A percentile compares a stretch with the other conserved stretches of the same genome.
These are phyloP conservation scores for Erpornis zantholeuca DNA, from an alignment of 2,113 vertebrate genomes.

Conservation along the genomic window DNA sequence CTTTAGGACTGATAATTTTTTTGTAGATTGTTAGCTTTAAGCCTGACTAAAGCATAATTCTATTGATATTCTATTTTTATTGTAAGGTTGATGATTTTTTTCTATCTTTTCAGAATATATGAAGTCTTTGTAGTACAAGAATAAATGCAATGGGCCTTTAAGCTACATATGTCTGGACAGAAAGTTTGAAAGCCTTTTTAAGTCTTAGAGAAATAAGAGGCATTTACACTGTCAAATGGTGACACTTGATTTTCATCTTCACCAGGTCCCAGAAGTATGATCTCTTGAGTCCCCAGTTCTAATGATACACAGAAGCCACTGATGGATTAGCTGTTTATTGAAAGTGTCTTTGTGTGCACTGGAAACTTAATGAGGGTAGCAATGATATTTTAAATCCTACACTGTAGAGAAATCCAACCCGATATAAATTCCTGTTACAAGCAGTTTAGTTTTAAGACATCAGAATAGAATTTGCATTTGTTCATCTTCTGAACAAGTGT, in stretches of 20 bases:
- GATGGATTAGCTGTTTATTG: background rate
- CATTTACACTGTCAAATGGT: background rate
- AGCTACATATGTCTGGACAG: background rate
- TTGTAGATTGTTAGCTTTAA: background rate
- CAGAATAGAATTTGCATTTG: background rate
- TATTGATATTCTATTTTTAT: background rate
- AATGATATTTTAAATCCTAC: background rate
- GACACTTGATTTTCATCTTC: background rate
- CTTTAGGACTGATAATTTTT: background rate
- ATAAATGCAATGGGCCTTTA: background rate
- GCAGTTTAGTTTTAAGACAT: background rate
- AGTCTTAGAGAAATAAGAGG: background rate
- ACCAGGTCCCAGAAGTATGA: background rate
- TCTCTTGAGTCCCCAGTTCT: background rate
- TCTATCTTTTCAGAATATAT: background rate
- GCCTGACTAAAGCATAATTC: background rate
- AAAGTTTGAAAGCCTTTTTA: background rate
- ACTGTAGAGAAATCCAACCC: background rate
- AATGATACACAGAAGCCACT: background rate
- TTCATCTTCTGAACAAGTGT: background rate
- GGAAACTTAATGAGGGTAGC: background rate
- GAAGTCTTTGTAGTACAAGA: background rate
- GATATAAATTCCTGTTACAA: background rate
- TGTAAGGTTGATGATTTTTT: background rate
- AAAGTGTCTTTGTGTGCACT: background rate